Conservation (phyloP, 2,888 invertebrate species). For the Gryllus longicercus region DNA sequence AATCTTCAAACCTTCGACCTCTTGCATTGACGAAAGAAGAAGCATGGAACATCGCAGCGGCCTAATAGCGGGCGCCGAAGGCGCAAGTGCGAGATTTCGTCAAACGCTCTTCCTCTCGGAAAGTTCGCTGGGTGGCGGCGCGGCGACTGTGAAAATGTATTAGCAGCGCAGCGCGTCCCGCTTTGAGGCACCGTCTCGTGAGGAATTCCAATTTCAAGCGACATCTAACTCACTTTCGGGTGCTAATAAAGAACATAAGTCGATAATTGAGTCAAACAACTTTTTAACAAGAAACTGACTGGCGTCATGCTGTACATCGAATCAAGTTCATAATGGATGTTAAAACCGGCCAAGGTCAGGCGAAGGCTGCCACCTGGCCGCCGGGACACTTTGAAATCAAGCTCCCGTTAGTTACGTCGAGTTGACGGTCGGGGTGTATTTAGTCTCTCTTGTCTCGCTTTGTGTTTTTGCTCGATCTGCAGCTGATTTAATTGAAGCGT, state of each 20-base stretch:
- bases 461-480: no score
- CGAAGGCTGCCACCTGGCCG: no score
- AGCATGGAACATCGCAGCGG: no score
- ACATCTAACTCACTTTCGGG: constrained; percentile 1
- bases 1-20: no score
- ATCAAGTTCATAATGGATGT: constrained; percentile 4
- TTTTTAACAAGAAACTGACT: neutral
- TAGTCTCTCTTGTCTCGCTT: no score
- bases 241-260: neutral
- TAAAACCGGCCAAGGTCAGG: neutral
- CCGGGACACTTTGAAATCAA: no score
- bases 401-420: no score
- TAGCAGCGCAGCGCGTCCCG: neutral
- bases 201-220: neutral
- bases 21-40: no score
- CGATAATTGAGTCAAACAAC: neutral
- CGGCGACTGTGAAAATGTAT: neutral
- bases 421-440: no score
- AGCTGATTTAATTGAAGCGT: no score
- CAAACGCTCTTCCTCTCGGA: neutral
- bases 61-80: no score
- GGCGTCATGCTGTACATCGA: neutral
- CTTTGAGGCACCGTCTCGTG: neutral
- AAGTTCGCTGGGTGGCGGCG: neutral
- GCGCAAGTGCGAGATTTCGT: no score